phyloP scores from a whole-genome alignment of 2,888 invertebrate species.

The Fissipunctia ypsillon region DNA sequence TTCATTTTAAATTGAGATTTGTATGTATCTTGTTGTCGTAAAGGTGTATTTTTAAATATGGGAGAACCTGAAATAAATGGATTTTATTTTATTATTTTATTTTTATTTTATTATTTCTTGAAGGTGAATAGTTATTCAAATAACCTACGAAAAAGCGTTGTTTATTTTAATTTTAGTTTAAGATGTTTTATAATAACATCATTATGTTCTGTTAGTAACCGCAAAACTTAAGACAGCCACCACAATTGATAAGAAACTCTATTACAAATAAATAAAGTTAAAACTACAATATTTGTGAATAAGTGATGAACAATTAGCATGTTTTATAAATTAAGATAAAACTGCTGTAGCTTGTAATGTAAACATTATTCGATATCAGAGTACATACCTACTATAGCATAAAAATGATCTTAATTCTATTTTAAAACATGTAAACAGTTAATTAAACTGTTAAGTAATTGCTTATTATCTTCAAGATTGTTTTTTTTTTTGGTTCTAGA shows the following conservation, averaged over 20 bases:
- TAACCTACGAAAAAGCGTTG: neutral
- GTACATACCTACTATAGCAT: neutral
- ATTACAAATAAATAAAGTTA: neutral
- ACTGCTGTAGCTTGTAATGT: neutral
- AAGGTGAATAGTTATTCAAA: neutral
- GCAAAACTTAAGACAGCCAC: neutral
- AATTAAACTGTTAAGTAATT: neutral
- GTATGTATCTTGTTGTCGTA: no score
- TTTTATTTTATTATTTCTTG: no score
- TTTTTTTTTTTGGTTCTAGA: no score
- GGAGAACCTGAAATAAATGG: no score
- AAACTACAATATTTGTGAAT: neutral
- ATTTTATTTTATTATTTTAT: no score
- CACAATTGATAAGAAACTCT: neutral
- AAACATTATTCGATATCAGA: constrained; percentile 15
- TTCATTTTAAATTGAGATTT: no score
- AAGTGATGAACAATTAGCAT: constrained; percentile 17
- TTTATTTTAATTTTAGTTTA: neutral
- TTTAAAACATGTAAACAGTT: constrained; percentile 5
- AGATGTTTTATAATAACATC: no score
- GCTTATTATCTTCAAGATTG: neutral
- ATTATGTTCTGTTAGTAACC: neutral
- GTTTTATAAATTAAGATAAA: constrained; percentile 39
- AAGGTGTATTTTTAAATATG: no score
- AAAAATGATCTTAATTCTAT: neutral